Base-by-base conservation (phyloP, 92 coral and sea anemone species). In the Umimayanthus kanabou region DNA sequence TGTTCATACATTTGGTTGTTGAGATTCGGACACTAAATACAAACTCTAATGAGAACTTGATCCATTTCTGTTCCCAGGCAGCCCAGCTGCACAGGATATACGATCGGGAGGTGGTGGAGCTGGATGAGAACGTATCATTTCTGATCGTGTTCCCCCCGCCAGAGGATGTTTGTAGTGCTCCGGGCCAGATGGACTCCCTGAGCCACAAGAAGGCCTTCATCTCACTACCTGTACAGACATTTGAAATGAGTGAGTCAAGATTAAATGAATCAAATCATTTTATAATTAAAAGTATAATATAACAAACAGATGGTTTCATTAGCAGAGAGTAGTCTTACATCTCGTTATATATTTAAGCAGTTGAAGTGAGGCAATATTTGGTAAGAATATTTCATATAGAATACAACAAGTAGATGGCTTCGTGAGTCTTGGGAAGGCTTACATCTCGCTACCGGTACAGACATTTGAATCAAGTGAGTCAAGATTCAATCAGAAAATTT, bases 31-130 rank as follows among this genome's bases (percentile, higher is more conserved):
- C 18, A 53, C 18, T 53, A 18, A 13, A 7, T 53, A 53, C 58
- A 53, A 53, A 9, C 9, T 61, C 39, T 28, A 9, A 61, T 55
- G 29, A 25, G 66, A 9, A 14, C 2, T 53, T 87, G 28, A 57
- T 16, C 43, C 4, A 1, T 2, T 23, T 83, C n/a, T 88, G 30
- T 42, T 87, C 37, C 15, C 73, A 97, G 98, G 98, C 98, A 49
- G 93, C 97, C 67, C 89, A 91, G 82, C 94, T 93, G 71, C 98
- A 95, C 80, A 89, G 99, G 80, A 95, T 97, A 64, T 97, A 97
- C 82, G 99, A 97, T 87, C 99, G 99, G 45, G 99, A 97, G 84
- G 95, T 97, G 43, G 99, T 97, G 28, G 99, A 97, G 82, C 92
- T 97, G 81, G 98, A 96, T 55, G 98, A 97, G 85, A 92, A 94